Evolutionary conservation across 1,140 invertebrate species (phyloP), one percentile per base, ranked within the genome.

Genomic region (Hyles euphorbiae): DNA sequence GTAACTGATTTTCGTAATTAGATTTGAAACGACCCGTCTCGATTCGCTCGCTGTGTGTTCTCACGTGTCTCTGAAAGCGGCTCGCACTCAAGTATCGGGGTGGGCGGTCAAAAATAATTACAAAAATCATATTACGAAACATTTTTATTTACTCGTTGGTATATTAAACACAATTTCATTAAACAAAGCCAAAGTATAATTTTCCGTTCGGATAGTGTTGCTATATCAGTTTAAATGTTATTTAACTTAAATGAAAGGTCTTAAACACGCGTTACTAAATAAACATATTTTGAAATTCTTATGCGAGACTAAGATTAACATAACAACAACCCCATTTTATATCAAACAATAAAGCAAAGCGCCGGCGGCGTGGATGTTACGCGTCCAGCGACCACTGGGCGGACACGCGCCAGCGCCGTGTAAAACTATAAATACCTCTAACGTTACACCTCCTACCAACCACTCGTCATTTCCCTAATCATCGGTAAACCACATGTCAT

Each of bases 121-220:
- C 83, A 85, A 88, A 86, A 88, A 87, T 84, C 81, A 83, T 86
- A 78, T 79, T 87, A 85, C 76, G 78, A 87, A 87, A 87, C 78
- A 75, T 80, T 80, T 84, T 88, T 87, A 86, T 85, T 87, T 81
- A 76, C 76, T 82, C 73, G 78, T 85, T 78, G 75, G 82, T 85
- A 84, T 81, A 84, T 77, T 82, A 85, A 81, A 88, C 82, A 88
- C 83, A 85, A 87, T 83, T 78, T 76, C 65, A 76, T 76, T 81
- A 83, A 85, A 88, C 83, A 78, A 88, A 83, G 81, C 83, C 83
- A 78, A 81, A 79, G 69, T 76, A 80, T 74, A 76, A 71, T 70
- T 66, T 68, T 55, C 62, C 36, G 36, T 72, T 74, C 74, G 70
- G 70, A 72, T 71, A 76, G 78, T 74, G 80, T 76, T 75, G 70